These are phyloP conservation scores for Hypothenemus hampei DNA, from an alignment of 1,140 invertebrate species.

Conservation along the genomic window DNA sequence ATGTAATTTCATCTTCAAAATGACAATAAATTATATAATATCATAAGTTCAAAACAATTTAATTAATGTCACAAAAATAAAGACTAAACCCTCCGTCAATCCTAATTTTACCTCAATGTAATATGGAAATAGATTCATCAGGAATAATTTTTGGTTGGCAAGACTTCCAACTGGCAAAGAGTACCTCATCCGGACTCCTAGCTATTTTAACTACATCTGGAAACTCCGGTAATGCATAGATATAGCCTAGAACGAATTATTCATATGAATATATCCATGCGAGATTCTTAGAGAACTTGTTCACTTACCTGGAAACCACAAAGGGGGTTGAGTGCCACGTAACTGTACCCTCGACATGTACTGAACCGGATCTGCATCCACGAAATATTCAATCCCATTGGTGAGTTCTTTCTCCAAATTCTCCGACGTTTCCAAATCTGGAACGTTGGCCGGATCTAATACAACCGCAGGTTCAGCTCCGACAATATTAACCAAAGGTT, in stretches of 20 bases:
- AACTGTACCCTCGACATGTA: conserved; percentile 39
- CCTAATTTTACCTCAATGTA: conserved; percentile 9
- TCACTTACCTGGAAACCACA: conserved; percentile 40
- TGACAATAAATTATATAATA: no score
- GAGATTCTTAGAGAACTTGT: background rate
- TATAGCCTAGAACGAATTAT: conserved; percentile 34
- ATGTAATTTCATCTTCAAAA: no score
- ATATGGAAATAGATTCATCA: conserved; percentile 34
- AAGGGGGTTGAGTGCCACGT: conserved; percentile 35
- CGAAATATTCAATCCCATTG: conserved; percentile 38
- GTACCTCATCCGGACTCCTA: conserved; percentile 36
- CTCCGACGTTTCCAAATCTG: conserved; percentile 26
- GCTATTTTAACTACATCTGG: conserved; percentile 34
- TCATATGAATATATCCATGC: no score
- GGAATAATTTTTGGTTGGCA: conserved; percentile 39
- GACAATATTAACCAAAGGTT: conserved; percentile 30
- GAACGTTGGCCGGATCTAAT: conserved; percentile 22
- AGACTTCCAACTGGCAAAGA: conserved; percentile 38
- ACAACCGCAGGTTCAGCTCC: conserved; percentile 34
- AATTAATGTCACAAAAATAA: no score
- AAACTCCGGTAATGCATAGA: conserved; percentile 36
- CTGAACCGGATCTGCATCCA: conserved; percentile 32
- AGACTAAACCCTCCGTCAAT: no score
- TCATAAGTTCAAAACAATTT: no score
- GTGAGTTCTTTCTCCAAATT: conserved; percentile 27